Percentiles rank a stretch among this genome's conserved stretches.
Evolutionary conservation across 2,797 vertebrate species (phyloP).

Genomic region (Cephalopachus bancanus): DNA sequence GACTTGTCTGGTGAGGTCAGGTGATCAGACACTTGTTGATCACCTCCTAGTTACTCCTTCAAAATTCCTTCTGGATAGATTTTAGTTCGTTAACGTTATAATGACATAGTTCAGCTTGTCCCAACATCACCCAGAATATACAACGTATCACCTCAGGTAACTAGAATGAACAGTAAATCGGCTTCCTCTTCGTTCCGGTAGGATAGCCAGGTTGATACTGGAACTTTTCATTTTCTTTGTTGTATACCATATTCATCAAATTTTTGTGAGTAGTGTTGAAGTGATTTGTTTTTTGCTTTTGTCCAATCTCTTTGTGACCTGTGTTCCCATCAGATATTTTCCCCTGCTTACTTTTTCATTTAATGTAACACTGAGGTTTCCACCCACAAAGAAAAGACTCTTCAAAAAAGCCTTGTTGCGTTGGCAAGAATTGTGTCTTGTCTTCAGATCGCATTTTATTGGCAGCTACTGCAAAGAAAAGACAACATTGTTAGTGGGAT

Average conservation of each 20-base stretch:
- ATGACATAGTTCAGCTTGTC: not conserved
- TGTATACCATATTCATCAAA: not conserved
- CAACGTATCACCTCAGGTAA: not conserved
- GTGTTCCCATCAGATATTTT: constrained; percentile 47
- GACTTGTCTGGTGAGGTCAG: not conserved
- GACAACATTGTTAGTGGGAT: not conserved
- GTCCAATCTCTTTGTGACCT: not conserved
- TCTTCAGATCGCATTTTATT: constrained; percentile 21
- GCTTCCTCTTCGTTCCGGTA: constrained; percentile 38
- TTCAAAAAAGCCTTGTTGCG: constrained; percentile 61
- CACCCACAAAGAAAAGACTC: constrained; percentile 28
- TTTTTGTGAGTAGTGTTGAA: constrained; percentile 24
- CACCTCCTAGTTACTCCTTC: not conserved
- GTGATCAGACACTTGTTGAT: not conserved
- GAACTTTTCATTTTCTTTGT: constrained; percentile 13
- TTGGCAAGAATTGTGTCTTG: constrained; percentile 65
- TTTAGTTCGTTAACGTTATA: not conserved
- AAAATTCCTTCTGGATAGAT: not conserved
- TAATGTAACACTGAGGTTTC: constrained; percentile 43
- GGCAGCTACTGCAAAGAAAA: constrained; percentile 50
- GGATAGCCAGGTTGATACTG: not conserved
- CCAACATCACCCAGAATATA: not conserved
- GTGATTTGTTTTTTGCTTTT: not conserved
- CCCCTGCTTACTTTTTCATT: constrained; percentile 29
- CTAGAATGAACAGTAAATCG: not conserved